Percentiles rank a stretch among this genome's conserved stretches.
Evolutionary conservation across 2,888 invertebrate genomes (phyloP).

Genomic region (Drosophila mimetica): DNA sequence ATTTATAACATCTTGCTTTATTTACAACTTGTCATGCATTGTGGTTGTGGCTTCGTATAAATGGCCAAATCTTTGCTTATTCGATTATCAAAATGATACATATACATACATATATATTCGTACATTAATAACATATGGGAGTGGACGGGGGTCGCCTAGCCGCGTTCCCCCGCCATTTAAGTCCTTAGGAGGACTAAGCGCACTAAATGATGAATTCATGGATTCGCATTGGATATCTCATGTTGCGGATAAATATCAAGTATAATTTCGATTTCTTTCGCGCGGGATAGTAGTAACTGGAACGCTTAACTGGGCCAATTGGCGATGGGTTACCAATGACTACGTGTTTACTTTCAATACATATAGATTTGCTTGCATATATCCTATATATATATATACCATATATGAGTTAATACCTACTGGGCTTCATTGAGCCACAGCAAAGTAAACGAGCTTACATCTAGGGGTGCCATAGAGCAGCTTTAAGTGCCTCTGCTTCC

Average conservation of each 20-base stretch:
- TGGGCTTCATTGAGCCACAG: neutral
- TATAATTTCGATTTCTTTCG: constrained; percentile 5
- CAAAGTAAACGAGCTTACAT: constrained; percentile 8
- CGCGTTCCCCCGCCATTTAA: neutral
- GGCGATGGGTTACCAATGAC: constrained; percentile 39
- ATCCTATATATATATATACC: constrained; percentile 3
- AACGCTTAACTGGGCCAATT: constrained; percentile 63
- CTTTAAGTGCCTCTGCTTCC: constrained; percentile 8
- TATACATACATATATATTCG: constrained; percentile 1
- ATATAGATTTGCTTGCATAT: constrained; percentile 21
- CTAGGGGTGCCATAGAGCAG: constrained; percentile 14
- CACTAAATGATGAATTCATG: constrained; percentile 36
- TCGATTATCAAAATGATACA: constrained; percentile 14
- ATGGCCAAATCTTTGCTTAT: constrained; percentile 8
- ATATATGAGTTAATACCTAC: constrained; percentile 10
- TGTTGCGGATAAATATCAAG: constrained; percentile 25
- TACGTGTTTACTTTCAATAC: constrained; percentile 20
- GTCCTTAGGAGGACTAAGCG: constrained; percentile 28
- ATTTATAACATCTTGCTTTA: constrained; percentile 22
- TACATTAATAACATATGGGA: constrained; percentile 38
- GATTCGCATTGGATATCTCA: constrained; percentile 19
- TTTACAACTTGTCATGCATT: constrained; percentile 41
- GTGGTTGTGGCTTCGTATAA: constrained; percentile 9
- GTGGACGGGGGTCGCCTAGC: neutral
- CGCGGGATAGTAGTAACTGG: constrained; percentile 54